These are phyloP conservation scores for Muscidifurax raptorellus DNA, from an alignment of 1,140 invertebrate species.

Conservation along the genomic window DNA sequence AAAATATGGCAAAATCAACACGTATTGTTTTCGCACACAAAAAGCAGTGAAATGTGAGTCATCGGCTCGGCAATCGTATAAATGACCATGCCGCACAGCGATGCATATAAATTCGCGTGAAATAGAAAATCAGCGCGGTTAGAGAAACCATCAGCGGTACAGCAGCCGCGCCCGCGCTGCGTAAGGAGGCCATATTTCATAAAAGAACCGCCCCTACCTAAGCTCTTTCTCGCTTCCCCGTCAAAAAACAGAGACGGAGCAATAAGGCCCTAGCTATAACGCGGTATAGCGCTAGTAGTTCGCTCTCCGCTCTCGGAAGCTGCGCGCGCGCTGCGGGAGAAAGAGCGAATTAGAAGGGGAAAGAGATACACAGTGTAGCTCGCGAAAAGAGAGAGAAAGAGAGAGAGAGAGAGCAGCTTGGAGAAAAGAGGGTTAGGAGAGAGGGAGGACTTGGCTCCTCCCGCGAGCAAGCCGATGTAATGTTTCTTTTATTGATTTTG, in stretches of 20 bases:
- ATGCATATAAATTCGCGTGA: neutral
- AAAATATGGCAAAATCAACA: slow-evolving; percentile 23
- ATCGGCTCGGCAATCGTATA: no score
- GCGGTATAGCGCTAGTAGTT: slow-evolving; percentile 4
- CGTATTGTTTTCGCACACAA: neutral
- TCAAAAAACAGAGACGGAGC: neutral
- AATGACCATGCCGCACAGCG: no score
- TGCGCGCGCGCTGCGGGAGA: slow-evolving; percentile 10
- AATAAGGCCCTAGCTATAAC: slow-evolving; percentile 1
- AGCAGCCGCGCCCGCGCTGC: slow-evolving; percentile 58
- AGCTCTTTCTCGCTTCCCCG: neutral
- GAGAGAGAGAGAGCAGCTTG: slow-evolving; percentile 16
- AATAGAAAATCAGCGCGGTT: neutral
- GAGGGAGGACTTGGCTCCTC: slow-evolving; percentile 57
- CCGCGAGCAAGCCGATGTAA: slow-evolving; percentile 73
- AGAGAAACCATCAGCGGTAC: neutral
- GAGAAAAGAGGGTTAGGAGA: slow-evolving; percentile 16
- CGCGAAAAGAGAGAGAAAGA: neutral
- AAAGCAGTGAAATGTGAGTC: no score
- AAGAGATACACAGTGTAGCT: neutral
- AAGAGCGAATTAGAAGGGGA: slow-evolving; percentile 30
- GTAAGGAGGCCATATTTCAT: slow-evolving; percentile 74
- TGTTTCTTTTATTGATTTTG: slow-evolving; percentile 77
- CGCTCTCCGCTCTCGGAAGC: slow-evolving; percentile 21
- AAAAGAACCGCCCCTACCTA: slow-evolving; percentile 55